These are phyloP conservation scores for Achroia grisella DNA, from an alignment of 1,140 invertebrate genomes.

Conservation along the genomic window DNA sequence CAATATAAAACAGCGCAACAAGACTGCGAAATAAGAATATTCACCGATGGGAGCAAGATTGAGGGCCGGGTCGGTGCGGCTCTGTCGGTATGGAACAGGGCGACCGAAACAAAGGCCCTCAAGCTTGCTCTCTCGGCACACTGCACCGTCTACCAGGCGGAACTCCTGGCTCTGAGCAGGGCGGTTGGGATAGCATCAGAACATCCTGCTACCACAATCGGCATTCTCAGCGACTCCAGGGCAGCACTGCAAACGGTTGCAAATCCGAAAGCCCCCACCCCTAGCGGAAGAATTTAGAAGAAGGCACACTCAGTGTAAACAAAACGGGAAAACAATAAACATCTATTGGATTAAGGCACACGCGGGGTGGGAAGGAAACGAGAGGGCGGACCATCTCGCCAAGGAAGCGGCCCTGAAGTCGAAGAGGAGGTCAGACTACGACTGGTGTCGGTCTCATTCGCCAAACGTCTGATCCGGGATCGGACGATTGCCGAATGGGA, in stretches of 20 bases:
- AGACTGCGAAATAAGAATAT: background rate
- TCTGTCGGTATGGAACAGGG: slow-evolving; percentile 5
- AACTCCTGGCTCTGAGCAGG: slow-evolving; percentile 7
- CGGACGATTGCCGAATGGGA: slow-evolving; percentile 3
- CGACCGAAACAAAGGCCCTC: background rate
- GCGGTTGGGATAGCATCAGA: background rate
- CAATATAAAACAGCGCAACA: background rate
- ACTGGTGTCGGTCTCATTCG: slow-evolving; percentile 1
- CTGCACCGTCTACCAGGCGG: slow-evolving; percentile 18
- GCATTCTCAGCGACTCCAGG: slow-evolving; percentile 16
- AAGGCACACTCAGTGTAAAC: background rate
- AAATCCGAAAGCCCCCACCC: background rate
- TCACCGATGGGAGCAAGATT: slow-evolving; percentile 17
- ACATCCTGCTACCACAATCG: background rate
- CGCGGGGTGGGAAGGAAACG: background rate
- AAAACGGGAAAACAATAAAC: background rate
- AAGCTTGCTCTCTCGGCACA: slow-evolving; percentile 7
- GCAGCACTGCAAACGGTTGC: slow-evolving; percentile 12
- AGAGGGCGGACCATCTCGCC: background rate
- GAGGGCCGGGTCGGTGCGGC: slow-evolving; percentile 16
- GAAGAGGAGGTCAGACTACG: slow-evolving; percentile 1
- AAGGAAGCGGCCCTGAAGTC: background rate
- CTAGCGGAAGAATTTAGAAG: slow-evolving; percentile 8
- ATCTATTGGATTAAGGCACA: slow-evolving; percentile 6
- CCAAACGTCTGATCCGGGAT: background rate